Evolutionary conservation across 1,140 invertebrate species (phyloP), one percentile per base, ranked within the genome.

Genomic region (Ostrea denselamellosa): DNA sequence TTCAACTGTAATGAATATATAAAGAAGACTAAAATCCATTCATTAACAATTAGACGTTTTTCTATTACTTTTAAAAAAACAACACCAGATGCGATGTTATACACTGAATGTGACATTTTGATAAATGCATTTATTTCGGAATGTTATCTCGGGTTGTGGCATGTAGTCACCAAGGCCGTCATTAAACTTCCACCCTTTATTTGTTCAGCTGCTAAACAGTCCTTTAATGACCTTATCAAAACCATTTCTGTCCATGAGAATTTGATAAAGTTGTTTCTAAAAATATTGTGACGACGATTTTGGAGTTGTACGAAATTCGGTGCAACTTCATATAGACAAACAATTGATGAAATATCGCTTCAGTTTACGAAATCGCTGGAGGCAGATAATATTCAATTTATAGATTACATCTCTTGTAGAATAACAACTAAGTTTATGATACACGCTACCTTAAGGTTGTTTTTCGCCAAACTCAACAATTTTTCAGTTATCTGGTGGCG

Each of bases 241-340:
- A 34, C 9, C 68, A 25, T 34, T 77, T 77, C 28, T 19, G 56
- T 62, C 56, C 17, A 62, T 19, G n/a, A 77, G 25, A 77, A 34
- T 77, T 77, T 77, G 68, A 77, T 77, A 77, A 77, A 77, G 25
- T 77, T 77, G 68, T 62, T 62, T 14, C 17, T 62, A 22, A 25
- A 77, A 28, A 25, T 77, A 28, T 14, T 77, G 28, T 77, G 28
- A 17, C 12, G 12, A 77, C 9, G 25, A 77, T 77, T 10, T 77
- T 25, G 28, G 28, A 25, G 34, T 44, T 2, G 5, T 44, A 44
- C 34, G 34, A 2, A 44, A 44, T 44, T 44, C 34, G 5, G 5
- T 5, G 34, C 2, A 44, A 44, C 34, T 44, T 44, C 56, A 62
- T 17, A 4, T 19, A n/a, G n/a, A 19, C n/a, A 62, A 62, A 62